Evolutionary conservation across 1,140 invertebrate genomes (phyloP).

Genomic region (Aradophagus sp.): DNA sequence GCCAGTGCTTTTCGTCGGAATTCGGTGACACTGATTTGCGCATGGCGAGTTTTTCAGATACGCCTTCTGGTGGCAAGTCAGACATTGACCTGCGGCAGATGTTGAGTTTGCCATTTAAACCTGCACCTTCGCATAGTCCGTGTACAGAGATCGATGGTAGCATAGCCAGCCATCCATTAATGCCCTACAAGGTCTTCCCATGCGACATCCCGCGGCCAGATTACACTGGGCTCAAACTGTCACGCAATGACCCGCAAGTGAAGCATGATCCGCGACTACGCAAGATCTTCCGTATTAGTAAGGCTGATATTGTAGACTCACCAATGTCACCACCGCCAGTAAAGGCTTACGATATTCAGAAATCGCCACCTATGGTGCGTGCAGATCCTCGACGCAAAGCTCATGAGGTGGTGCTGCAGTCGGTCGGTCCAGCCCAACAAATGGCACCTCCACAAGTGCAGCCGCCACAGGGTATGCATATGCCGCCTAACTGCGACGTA

Average conservation of each 20-base stretch:
- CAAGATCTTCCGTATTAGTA: slow-evolving; percentile 81
- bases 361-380: slow-evolving; percentile 70
- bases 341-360: slow-evolving; percentile 64
- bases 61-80: slow-evolving; percentile 65
- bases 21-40: slow-evolving; percentile 72
- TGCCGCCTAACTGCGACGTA: slow-evolving; percentile 73
- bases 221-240: slow-evolving; percentile 83
- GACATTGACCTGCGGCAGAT: slow-evolving; percentile 83
- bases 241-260: slow-evolving; percentile 81
- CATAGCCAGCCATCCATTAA: slow-evolving; percentile 83
- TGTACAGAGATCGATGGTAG: slow-evolving; percentile 90
- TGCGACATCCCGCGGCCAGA: slow-evolving; percentile 83
- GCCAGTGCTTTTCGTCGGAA: slow-evolving; percentile 69
- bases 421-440: background rate
- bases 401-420: slow-evolving; percentile 56
- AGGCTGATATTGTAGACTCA: slow-evolving; percentile 75
- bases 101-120: slow-evolving; percentile 83
- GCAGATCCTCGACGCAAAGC: slow-evolving; percentile 77
- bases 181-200: slow-evolving; percentile 79
- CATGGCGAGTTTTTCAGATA: slow-evolving; percentile 60
- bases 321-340: slow-evolving; percentile 70
- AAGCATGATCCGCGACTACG: slow-evolving; percentile 82
- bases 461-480: slow-evolving; percentile 69
- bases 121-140: slow-evolving; percentile 84
- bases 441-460: slow-evolving; percentile 52